Evolutionary conservation across 30 jellyfish, hydroid and myxozoan genomes (phyloP).

Genomic region (Chironex yamaguchii): DNA sequence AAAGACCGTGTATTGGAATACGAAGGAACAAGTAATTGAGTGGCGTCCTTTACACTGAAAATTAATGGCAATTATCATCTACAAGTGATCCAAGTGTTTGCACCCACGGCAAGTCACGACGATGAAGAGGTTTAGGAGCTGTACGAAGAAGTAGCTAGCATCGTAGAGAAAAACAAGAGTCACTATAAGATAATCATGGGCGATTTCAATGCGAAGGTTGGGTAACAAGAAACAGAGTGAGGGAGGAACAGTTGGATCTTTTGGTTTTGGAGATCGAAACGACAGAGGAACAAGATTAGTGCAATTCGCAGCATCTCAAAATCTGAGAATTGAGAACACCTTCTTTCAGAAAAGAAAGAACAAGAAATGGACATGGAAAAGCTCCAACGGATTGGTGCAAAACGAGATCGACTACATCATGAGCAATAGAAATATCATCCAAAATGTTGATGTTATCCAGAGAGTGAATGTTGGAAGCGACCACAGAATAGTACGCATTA

Average conservation of each 20-base stretch:
- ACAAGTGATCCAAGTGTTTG: conserved; percentile 54
- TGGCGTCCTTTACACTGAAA: conserved; percentile 49
- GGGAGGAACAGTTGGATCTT: conserved; percentile 48
- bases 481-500: conserved; percentile 44
- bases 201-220: conserved; percentile 51
- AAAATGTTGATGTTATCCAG: conserved; percentile 14
- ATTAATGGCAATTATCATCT: conserved; percentile 53
- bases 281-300: conserved; percentile 53
- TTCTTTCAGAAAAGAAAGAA: conserved; percentile 18
- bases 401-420: conserved; percentile 47
- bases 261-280: conserved; percentile 55
- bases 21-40: conserved; percentile 48
- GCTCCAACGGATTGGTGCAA: conserved; percentile 11
- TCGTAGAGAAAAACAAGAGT: conserved; percentile 34
- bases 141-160: conserved; percentile 32
- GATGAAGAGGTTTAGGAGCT: conserved; percentile 59
- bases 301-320: conserved; percentile 15
- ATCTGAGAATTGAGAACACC: conserved; percentile 30
- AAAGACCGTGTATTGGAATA: conserved; percentile 34
- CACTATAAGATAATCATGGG: conserved; percentile 36
- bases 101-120: conserved; percentile 54
- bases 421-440: not conserved
- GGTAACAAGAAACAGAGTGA: conserved; percentile 45
- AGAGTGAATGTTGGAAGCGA: conserved; percentile 51
- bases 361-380: conserved; percentile 32